Evolutionary conservation across 2,888 invertebrate genomes (phyloP), one percentile per base, ranked within the genome.

Genomic region (Morpho achilles): DNA sequence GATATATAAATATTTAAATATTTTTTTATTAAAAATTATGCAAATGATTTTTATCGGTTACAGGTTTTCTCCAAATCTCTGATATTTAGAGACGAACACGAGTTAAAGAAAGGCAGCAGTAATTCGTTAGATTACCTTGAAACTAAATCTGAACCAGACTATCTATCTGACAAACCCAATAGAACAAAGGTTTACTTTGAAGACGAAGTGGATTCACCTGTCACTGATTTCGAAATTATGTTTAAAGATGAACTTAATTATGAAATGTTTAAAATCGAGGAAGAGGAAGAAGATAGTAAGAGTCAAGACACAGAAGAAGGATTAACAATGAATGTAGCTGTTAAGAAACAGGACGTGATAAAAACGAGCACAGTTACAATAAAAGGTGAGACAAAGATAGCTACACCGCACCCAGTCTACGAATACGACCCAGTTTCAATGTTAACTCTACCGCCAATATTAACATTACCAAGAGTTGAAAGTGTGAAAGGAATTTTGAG

Each of bases 181-280:
- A 74, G 91, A 62, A 88, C 88, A 22, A 89, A 89, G 67, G 91
- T 91, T 0, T 88, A 91, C 66, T 91, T 91, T 63, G 90, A 90
- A 73, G 91, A 91, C 43, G 90, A 91, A 73, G 83, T 89, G 0
- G 83, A 91, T 55, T 87, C 88, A 0, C 89, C 88, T 0, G 85
- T 91, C 3, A 89, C 91, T 2, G 91, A 91, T 72, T 91, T 91
- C 54, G 91, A 91, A 75, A 91, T 91, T 1, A 91, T 91, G 91
- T 91, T 91, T 71, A 90, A 91, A 76, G 91, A 91, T 62, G 91
- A 91, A 72, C 76, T 91, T 1, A 79, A 77, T 45, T 76, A 86
- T 56, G 83, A 85, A 46, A 91, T 91, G 79, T 90, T 88, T 60
- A 90, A 91, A 67, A 91, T 91, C 23, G 91, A 90, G 41, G 91